These are phyloP conservation scores for Mobula hypostoma DNA, from an alignment of 2,113 vertebrate species.

Conservation along the genomic window DNA sequence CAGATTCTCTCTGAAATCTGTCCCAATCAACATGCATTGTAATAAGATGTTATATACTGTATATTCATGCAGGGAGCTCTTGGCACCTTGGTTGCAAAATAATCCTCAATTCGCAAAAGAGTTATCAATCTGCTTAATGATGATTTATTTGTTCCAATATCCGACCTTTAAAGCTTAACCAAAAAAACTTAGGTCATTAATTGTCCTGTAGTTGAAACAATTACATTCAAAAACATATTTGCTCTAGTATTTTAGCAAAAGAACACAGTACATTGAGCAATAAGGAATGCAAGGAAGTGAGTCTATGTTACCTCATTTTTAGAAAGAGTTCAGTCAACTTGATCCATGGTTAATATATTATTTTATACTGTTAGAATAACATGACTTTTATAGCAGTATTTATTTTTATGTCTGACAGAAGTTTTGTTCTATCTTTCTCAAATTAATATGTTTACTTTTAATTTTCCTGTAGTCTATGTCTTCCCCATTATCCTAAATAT, in stretches of 20 bases:
- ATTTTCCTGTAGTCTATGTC: neutral
- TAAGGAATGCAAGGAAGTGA: neutral
- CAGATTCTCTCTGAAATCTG: neutral
- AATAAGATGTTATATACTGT: neutral
- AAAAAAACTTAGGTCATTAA: neutral
- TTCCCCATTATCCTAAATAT: neutral
- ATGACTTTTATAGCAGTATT: neutral
- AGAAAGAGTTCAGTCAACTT: neutral
- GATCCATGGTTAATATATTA: neutral
- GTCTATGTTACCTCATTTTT: neutral
- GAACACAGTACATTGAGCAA: neutral
- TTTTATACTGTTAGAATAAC: neutral
- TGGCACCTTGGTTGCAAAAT: too few species aligned
- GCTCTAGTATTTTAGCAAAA: neutral
- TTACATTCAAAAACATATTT: neutral
- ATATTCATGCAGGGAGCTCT: too few species aligned
- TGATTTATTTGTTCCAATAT: neutral
- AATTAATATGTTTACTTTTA: neutral
- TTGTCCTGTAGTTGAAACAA: neutral
- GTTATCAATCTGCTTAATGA: neutral
- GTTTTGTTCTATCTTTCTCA: neutral
- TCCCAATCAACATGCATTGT: neutral
- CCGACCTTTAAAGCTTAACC: too few species aligned
- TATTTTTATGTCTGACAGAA: neutral
- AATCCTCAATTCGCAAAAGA: neutral